phyloP scores from a whole-genome alignment of 2,113 vertebrate genomes.

The Lonchura striata region DNA sequence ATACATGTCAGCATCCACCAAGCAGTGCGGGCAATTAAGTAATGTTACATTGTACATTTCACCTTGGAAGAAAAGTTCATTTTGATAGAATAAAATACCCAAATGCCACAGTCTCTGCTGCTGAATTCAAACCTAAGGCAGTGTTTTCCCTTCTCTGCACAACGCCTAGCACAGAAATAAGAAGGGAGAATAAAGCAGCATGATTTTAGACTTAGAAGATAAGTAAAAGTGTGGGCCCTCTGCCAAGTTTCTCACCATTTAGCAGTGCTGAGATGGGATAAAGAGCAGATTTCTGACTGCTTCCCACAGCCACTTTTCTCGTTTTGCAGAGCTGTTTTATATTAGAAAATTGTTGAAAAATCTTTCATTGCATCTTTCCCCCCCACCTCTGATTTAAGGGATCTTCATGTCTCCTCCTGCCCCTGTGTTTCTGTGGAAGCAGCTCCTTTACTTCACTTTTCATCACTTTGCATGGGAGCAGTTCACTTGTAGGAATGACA shows the following conservation, averaged over 20 bases:
- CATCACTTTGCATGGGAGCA: not conserved
- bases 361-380: not conserved
- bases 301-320: constrained; percentile 48
- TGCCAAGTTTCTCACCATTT: constrained; percentile 65
- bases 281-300: constrained; percentile 59
- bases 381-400: not conserved
- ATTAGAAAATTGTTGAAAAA: constrained; percentile 32
- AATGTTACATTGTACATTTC: constrained; percentile 56
- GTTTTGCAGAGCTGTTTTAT: constrained; percentile 23
- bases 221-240: constrained; percentile 48
- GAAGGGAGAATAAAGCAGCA: not conserved
- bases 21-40: constrained; percentile 49
- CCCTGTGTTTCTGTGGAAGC: not conserved
- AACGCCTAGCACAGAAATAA: constrained; percentile 30
- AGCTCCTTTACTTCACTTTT: no score
- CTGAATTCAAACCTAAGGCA: constrained; percentile 38
- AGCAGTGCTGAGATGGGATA: constrained; percentile 45
- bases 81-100: constrained; percentile 18
- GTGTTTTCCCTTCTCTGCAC: constrained; percentile 51
- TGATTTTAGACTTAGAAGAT: constrained; percentile 45
- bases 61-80: constrained; percentile 54
- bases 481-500: not conserved
- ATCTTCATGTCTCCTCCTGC: not conserved
- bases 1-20: constrained; percentile 50
- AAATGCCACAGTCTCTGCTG: not conserved